These are phyloP conservation scores for Otocyon megalotis DNA, from an alignment of 2,113 vertebrate species.

Conservation along the genomic window DNA sequence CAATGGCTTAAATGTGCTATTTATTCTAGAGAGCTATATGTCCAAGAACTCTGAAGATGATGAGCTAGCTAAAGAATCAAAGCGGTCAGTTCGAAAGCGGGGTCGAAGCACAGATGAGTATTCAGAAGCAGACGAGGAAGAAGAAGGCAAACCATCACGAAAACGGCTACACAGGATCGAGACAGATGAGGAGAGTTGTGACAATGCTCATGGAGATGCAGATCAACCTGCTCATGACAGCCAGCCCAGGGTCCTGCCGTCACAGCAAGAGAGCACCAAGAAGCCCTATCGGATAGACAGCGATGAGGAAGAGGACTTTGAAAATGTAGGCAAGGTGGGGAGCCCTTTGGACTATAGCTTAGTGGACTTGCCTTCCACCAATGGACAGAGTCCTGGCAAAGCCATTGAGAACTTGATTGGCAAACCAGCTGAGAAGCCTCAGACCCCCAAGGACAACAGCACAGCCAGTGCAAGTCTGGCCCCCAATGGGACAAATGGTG, in stretches of 20 bases:
- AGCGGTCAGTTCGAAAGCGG: conserved; percentile 82
- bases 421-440: conserved; percentile 88
- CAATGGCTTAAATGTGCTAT: conserved; percentile 86
- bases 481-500: conserved; percentile 91
- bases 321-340: conserved; percentile 90
- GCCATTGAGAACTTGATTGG: conserved; percentile 91
- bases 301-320: conserved; percentile 92
- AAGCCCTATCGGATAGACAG: conserved; percentile 90
- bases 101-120: conserved; percentile 86
- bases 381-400: conserved; percentile 95
- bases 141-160: conserved; percentile 91
- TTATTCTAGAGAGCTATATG: conserved; percentile 89
- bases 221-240: conserved; percentile 65
- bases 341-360: conserved; percentile 92
- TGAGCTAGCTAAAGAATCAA: conserved; percentile 83
- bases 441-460: conserved; percentile 91
- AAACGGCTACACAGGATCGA: conserved; percentile 96
- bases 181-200: conserved; percentile 91
- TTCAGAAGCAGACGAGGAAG: conserved; percentile 86
- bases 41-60: conserved; percentile 92
- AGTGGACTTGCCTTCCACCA: conserved; percentile 92
- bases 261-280: conserved; percentile 84
- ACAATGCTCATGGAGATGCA: conserved; percentile 69
- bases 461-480: conserved; percentile 87
- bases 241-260: conserved; percentile 78